phyloP scores from a whole-genome alignment of 2,113 vertebrate species.

The Cyanoderma ruficeps region DNA sequence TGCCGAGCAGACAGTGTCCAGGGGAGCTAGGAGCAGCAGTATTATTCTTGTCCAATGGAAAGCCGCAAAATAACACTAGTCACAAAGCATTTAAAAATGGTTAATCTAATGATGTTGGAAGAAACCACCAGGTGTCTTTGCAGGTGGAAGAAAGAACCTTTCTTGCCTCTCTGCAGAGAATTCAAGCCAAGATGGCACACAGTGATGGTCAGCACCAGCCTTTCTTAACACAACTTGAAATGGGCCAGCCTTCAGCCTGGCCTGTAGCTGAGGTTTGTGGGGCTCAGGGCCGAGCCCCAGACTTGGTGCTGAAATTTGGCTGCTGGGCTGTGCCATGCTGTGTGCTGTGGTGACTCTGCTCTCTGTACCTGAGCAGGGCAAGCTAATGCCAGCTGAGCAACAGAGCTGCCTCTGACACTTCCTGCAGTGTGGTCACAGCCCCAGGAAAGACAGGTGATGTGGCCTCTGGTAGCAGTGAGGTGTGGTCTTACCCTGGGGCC shows the following conservation, averaged over 20 bases:
- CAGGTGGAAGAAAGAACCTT: neutral
- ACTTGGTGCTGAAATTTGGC: conserved; percentile 1
- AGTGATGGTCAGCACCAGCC: neutral
- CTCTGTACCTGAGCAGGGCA: fast-evolving
- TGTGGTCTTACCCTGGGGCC: neutral
- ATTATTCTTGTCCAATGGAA: conserved; percentile 4
- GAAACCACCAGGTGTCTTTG: conserved; percentile 5
- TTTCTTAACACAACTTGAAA: neutral
- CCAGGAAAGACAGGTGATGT: neutral
- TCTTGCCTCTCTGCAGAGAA: neutral
- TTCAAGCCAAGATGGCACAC: neutral
- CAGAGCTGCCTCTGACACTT: neutral
- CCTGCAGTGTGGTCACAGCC: neutral
- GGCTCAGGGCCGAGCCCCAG: fast-evolving
- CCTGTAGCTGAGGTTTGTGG: neutral
- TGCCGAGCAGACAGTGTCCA: neutral
- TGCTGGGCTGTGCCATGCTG: neutral
- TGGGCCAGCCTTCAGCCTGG: neutral
- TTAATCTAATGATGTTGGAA: neutral
- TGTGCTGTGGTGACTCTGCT: neutral
- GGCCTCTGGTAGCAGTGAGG: neutral
- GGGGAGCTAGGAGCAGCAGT: conserved; percentile 9
- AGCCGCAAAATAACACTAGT: conserved; percentile 58
- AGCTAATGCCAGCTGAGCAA: neutral
- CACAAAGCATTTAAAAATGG: conserved; percentile 54